A percentile compares a stretch with the other conserved stretches of the same genome.
Evolutionary conservation across 2,888 invertebrate species (phyloP).

Genomic region (Serripes groenlandicus): DNA sequence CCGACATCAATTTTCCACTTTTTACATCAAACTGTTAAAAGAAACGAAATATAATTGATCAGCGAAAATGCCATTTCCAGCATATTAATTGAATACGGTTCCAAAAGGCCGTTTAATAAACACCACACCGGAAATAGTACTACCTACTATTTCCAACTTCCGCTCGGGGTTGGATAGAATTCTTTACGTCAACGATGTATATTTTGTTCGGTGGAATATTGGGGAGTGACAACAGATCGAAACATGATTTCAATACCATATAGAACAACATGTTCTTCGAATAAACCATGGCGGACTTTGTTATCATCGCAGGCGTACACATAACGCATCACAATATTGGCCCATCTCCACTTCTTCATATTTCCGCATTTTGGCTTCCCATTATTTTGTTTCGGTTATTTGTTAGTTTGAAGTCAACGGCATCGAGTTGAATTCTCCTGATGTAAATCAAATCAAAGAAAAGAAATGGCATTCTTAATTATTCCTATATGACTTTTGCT

Average conservation of each 20-base stretch:
- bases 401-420: neutral
- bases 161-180: constrained; percentile 20
- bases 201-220: neutral
- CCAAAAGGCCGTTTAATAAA: no score
- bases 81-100: no score
- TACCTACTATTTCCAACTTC: constrained; percentile 26
- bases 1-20: no score
- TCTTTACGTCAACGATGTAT: neutral
- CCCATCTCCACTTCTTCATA: neutral
- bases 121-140: constrained; percentile 11
- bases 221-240: constrained; percentile 7
- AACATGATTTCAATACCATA: constrained; percentile 3
- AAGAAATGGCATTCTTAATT: neutral
- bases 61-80: no score
- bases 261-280: neutral
- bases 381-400: neutral
- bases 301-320: constrained; percentile 33
- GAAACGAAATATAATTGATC: no score
- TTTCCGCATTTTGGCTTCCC: constrained; percentile 6
- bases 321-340: constrained; percentile 37
- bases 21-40: no score
- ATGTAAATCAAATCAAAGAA: neutral
- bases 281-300: constrained; percentile 51
- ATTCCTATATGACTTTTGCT: constrained; percentile 31
- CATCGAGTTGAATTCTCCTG: neutral